A percentile compares a stretch with the other conserved stretches of the same genome.
Conservation (phyloP, 2,797 vertebrate species). For the Cryptoprocta ferox region DNA sequence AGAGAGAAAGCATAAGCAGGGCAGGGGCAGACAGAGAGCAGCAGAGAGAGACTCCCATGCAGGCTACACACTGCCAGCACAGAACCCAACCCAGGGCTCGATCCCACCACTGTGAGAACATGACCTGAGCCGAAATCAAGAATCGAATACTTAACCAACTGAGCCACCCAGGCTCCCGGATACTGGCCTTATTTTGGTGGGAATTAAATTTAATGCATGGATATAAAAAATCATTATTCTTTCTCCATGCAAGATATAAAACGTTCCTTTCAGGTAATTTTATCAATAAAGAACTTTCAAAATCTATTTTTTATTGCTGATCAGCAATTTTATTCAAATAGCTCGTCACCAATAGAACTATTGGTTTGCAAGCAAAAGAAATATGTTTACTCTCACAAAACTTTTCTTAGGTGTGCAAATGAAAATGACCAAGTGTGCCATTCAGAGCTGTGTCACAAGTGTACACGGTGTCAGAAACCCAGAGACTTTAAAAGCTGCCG, state of each 20-base stretch:
- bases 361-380: constrained; percentile 7
- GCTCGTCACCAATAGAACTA: neutral
- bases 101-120: no score
- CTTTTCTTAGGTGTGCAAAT: neutral
- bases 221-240: neutral
- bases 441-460: neutral
- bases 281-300: neutral
- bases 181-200: neutral
- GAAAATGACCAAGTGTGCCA: neutral
- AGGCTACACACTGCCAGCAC: no score
- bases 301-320: neutral
- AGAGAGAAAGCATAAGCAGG: no score
- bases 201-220: neutral
- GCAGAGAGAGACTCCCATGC: no score
- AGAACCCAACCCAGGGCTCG: no score
- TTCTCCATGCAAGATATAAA: neutral
- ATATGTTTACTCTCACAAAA: neutral
- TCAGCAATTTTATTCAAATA: neutral
- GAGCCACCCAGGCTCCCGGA: no score
- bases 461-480: neutral
- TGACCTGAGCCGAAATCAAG: no score
- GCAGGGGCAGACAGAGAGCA: no score
- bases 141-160: no score
- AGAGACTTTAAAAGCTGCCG: neutral
- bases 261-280: constrained; percentile 27